These are phyloP conservation scores for Nymphicus hollandicus DNA, from an alignment of 2,113 vertebrate species.

Conservation along the genomic window DNA sequence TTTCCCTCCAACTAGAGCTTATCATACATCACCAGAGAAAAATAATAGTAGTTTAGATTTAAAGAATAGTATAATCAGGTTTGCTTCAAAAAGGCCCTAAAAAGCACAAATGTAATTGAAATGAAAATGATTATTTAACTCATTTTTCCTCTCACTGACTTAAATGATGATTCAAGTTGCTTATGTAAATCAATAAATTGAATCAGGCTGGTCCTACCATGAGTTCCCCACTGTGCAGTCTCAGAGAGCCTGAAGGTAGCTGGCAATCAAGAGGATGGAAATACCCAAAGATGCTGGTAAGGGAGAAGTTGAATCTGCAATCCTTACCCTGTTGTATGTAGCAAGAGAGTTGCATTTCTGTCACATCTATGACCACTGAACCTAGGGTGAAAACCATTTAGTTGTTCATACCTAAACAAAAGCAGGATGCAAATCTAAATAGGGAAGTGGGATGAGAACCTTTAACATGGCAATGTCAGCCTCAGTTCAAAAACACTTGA, in stretches of 20 bases:
- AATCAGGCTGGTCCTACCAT: background rate
- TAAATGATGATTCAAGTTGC: background rate
- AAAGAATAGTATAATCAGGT: background rate
- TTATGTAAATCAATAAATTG: background rate
- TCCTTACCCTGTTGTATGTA: background rate
- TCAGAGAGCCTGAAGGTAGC: background rate
- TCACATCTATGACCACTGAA: background rate
- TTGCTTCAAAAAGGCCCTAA: background rate
- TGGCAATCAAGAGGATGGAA: background rate
- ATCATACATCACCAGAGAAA: background rate
- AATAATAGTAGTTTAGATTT: background rate
- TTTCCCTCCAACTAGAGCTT: background rate
- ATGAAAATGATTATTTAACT: background rate
- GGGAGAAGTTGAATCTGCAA: background rate
- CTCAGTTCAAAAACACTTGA: background rate
- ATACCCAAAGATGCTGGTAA: background rate
- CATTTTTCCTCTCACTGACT: background rate
- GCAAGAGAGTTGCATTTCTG: background rate
- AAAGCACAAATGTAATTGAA: background rate
- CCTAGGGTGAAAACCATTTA: background rate
- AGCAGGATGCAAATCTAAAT: background rate
- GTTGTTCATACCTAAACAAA: background rate
- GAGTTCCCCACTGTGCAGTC: background rate
- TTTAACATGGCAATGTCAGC: rapidly evolving
- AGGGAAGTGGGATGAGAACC: background rate